These are phyloP conservation scores for Drosophila macrothrix DNA, from an alignment of 2,888 invertebrate species.

Conservation along the genomic window DNA sequence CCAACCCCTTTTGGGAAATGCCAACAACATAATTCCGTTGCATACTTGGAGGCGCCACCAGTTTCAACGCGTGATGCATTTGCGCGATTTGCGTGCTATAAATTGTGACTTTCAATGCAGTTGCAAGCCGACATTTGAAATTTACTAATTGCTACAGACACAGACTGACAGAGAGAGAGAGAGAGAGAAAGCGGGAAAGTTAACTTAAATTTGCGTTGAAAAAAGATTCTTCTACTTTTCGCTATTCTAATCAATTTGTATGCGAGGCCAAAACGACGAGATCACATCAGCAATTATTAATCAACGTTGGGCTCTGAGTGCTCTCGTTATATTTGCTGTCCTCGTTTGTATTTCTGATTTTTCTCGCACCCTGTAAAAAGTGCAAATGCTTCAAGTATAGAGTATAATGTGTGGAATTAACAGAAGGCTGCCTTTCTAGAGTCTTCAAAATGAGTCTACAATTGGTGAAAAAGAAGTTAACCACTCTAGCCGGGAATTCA, in stretches of 20 bases:
- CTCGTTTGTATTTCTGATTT: slow-evolving; percentile 12
- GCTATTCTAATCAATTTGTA: slow-evolving; percentile 54
- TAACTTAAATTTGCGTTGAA: slow-evolving; percentile 16
- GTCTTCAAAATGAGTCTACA: background rate
- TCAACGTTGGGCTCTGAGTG: slow-evolving; percentile 47
- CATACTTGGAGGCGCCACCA: slow-evolving; percentile 60
- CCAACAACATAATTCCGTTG: slow-evolving; percentile 70
- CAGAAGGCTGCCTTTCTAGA: background rate
- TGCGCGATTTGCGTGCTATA: slow-evolving; percentile 69
- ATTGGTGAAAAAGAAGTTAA: background rate
- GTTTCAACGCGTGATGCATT: slow-evolving; percentile 58
- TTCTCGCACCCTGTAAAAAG: slow-evolving; percentile 14
- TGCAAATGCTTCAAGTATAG: too few species aligned
- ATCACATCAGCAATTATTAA: slow-evolving; percentile 69
- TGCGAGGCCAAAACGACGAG: slow-evolving; percentile 7
- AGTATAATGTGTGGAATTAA: background rate
- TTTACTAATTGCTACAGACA: slow-evolving; percentile 75
- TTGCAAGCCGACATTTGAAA: slow-evolving; percentile 65
- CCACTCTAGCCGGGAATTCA: background rate
- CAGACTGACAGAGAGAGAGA: slow-evolving; percentile 2
- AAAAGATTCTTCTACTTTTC: slow-evolving; percentile 6
- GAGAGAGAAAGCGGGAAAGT: background rate
- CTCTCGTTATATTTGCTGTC: slow-evolving; percentile 2
- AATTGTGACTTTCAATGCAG: slow-evolving; percentile 73
- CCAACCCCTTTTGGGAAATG: slow-evolving; percentile 1